Conservation (phyloP, 2,797 vertebrate genomes). For the Sylvia borin region DNA sequence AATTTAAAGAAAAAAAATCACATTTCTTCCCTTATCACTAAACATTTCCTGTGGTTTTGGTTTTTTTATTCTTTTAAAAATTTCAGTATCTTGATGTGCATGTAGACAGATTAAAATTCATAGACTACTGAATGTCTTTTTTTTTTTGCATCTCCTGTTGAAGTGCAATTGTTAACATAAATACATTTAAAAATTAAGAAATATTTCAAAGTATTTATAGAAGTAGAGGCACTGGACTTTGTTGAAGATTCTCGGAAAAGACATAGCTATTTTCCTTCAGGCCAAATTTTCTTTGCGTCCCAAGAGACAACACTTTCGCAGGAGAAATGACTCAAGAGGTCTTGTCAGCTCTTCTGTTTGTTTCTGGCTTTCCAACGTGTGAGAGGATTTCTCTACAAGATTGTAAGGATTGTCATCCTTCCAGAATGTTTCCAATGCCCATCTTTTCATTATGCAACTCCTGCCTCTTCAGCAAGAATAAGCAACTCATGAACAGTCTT, state of each 20-base stretch:
- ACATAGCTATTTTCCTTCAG: background rate
- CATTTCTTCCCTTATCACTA: background rate
- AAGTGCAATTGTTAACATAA: background rate
- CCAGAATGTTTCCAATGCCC: background rate
- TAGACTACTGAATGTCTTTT: background rate
- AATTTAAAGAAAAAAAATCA: background rate
- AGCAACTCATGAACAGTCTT: background rate
- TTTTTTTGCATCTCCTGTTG: background rate
- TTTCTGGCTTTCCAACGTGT: background rate
- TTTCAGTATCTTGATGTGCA: background rate
- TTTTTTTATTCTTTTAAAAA: background rate
- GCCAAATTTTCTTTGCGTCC: background rate
- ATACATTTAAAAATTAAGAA: background rate
- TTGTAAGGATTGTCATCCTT: background rate
- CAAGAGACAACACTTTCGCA: background rate
- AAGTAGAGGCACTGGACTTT: background rate
- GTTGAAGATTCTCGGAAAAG: background rate
- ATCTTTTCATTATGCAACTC: background rate
- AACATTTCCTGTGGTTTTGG: fast-evolving
- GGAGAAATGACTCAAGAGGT: background rate
- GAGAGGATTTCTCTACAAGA: background rate
- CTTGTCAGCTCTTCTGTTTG: background rate
- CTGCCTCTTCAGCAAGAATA: background rate
- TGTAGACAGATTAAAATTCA: background rate
- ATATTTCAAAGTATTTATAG: background rate